A percentile compares a stretch with the other conserved stretches of the same genome.
Evolutionary conservation across 1,140 invertebrate genomes (phyloP).

Genomic region (Heliconius eleuchia): DNA sequence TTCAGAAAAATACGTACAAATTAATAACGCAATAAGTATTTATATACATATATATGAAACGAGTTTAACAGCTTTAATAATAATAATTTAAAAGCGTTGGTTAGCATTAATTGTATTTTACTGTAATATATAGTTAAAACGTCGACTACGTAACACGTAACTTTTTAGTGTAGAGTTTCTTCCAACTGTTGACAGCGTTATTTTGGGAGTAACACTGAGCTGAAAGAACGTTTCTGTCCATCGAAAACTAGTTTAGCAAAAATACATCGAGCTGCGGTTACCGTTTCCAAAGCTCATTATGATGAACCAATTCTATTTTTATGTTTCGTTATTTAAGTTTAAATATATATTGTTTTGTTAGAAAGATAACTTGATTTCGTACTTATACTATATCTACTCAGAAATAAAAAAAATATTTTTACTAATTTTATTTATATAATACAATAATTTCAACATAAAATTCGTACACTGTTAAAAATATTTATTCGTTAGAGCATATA

Average conservation of each 20-base stretch:
- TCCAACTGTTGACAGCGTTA: constrained; percentile 59
- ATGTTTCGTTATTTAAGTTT: not conserved
- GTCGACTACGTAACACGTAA: constrained; percentile 58
- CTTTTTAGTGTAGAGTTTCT: constrained; percentile 71
- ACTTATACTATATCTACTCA: too few relatives aligned
- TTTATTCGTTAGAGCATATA: too few relatives aligned
- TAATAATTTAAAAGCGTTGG: constrained; percentile 32
- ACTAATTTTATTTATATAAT: too few relatives aligned
- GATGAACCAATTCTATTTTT: not conserved
- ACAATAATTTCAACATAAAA: too few relatives aligned
- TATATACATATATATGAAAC: constrained; percentile 55
- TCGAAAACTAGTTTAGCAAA: constrained; percentile 65
- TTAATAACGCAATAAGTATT: not conserved
- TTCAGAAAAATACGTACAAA: not conserved
- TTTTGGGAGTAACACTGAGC: constrained; percentile 63
- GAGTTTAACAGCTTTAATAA: too few relatives aligned
- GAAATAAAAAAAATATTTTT: too few relatives aligned
- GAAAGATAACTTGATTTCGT: not conserved
- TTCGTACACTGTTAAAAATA: too few relatives aligned
- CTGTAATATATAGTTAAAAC: constrained; percentile 43
- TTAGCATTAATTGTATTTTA: constrained; percentile 53
- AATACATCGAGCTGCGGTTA: constrained; percentile 45
- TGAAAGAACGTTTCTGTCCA: constrained; percentile 65
- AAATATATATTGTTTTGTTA: not conserved
- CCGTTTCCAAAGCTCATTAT: constrained; percentile 37